A percentile compares a stretch with the other conserved stretches of the same genome.
Conservation (phyloP, 1,140 invertebrate genomes). For the Ceratina australensis region DNA sequence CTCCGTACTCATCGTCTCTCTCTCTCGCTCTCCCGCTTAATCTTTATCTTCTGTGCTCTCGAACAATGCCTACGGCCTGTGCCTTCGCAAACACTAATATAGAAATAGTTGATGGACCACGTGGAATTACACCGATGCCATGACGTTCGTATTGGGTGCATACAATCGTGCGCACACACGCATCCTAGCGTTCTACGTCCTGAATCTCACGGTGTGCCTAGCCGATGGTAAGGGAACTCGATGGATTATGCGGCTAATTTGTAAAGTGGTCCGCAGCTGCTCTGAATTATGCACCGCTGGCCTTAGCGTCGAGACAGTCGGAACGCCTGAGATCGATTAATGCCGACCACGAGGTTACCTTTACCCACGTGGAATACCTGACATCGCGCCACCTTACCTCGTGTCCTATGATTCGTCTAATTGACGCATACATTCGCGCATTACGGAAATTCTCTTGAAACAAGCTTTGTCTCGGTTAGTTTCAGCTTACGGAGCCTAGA, state of each 20-base stretch:
- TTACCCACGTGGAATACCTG: background rate
- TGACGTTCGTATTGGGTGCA: background rate
- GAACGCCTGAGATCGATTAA: constrained; percentile 62
- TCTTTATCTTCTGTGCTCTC: background rate
- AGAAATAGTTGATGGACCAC: constrained; percentile 3
- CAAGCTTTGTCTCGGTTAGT: constrained; percentile 11
- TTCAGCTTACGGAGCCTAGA: constrained; percentile 27
- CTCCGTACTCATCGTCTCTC: too few relatives aligned
- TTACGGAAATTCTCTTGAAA: constrained; percentile 36
- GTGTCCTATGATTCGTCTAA: constrained; percentile 38
- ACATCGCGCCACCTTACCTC: constrained; percentile 24
- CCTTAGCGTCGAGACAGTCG: constrained; percentile 54
- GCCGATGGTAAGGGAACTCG: constrained; percentile 60
- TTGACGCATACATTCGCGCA: constrained; percentile 41
- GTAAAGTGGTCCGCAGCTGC: constrained; percentile 68
- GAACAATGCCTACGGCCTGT: background rate
- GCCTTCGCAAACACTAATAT: constrained; percentile 16
- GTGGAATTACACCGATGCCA: constrained; percentile 35
- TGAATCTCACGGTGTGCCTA: background rate
- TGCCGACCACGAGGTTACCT: constrained; percentile 48
- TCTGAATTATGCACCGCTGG: constrained; percentile 67
- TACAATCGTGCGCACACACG: background rate
- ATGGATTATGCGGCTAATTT: constrained; percentile 74
- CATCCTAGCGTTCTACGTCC: background rate
- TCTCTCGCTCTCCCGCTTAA: background rate